Base-by-base conservation (phyloP, 2,797 vertebrate genomes). In the Betta splendens region DNA sequence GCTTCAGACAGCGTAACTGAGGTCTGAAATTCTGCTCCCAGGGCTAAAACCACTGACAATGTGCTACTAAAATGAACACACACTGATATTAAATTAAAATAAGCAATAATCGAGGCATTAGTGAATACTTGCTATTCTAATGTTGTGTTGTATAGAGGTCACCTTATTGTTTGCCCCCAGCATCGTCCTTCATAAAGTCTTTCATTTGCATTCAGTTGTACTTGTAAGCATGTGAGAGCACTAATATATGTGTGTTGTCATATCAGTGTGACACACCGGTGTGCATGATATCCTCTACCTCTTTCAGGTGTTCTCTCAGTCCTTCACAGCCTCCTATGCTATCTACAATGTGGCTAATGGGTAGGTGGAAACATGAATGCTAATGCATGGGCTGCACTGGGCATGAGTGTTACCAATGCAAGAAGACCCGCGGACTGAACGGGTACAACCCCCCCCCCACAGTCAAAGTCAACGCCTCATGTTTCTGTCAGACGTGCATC, bases 281-380 rank as follows among this genome's bases (percentile, higher is more conserved):
- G 72, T 75, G 89, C 85, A 87, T 81, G 80, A 75, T 90, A 79
- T 90, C 81, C 85, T 92, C 74, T 92, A 88, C 90, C 85, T 86
- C 76, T 87, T 92, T 74, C 89, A 94, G 93, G 92, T 94, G 75
- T 92, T 92, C 89, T 91, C 91, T 87, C 91, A 93, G 89, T 93
- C 93, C 88, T 93, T 92, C 91, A 92, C 88, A 79, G 93, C 93
- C 83, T 92, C 85, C 81, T 94, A 92, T 92, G 85, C 90, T 72
- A 87, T 94, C 89, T 92, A 92, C 91, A 89, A 53, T 81, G 87
- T 94, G 88, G 86, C 87, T 76, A 92, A 83, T 88, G 92, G 93
- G 93, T 94, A 93, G 89, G 92, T 93, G 81, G 75, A 86, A 78
- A 74, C 72, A 36, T 81, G 80, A 89, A 85, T 88, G 85, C 77